phyloP scores from a whole-genome alignment of 1,140 invertebrate species.

The Paramacrobiotus metropolitanus region DNA sequence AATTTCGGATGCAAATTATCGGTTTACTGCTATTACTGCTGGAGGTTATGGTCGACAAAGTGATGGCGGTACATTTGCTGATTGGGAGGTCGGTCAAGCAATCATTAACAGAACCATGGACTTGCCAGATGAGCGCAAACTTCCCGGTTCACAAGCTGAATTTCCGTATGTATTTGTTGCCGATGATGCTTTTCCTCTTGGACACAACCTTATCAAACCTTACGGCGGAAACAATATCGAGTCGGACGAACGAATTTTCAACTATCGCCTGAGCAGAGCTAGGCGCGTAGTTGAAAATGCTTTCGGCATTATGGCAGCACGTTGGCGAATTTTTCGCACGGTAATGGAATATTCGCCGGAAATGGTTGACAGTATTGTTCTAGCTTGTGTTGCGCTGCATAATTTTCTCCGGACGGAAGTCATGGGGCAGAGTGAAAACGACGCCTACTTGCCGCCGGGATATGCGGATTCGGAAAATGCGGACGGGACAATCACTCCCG shows the following conservation, averaged over 20 bases:
- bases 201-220: slow-evolving; percentile 22
- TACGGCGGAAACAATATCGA: slow-evolving; percentile 18
- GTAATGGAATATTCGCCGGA: too few relatives aligned
- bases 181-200: slow-evolving; percentile 26
- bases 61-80: slow-evolving; percentile 10
- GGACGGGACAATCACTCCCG: too few relatives aligned
- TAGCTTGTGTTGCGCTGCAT: too few relatives aligned
- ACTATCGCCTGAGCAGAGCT: slow-evolving; percentile 23
- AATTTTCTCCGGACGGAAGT: too few relatives aligned
- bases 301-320: slow-evolving; percentile 18
- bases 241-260: slow-evolving; percentile 21
- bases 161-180: slow-evolving; percentile 14
- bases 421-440: too few relatives aligned
- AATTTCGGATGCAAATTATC: slow-evolving; percentile 12
- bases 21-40: slow-evolving; percentile 12
- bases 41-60: too few relatives aligned
- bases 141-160: slow-evolving; percentile 11
- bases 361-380: too few relatives aligned
- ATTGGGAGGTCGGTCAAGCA: slow-evolving; percentile 1
- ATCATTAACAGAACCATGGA: slow-evolving; percentile 10
- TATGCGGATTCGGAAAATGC: too few relatives aligned
- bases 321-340: slow-evolving; percentile 12
- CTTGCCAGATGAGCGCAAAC: slow-evolving; percentile 12
- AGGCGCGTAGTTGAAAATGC: slow-evolving; percentile 19
- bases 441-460: too few relatives aligned